phyloP scores from a whole-genome alignment of 2,113 vertebrate species.

The Daboia siamensis region DNA sequence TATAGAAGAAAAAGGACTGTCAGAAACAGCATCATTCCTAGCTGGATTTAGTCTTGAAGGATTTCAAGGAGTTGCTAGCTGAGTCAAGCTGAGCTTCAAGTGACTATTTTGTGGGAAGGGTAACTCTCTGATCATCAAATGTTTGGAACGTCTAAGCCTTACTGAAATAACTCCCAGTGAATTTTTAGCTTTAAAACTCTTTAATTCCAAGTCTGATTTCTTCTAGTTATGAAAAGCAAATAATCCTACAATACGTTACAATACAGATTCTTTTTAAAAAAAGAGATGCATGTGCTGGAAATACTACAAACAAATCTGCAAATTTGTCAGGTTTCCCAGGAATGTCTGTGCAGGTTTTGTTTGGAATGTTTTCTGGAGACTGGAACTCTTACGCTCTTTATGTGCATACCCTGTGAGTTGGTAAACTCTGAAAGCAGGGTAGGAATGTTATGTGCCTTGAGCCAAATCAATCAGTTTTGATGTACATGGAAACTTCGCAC shows the following conservation, averaged over 20 bases:
- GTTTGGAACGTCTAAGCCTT: conserved; percentile 42
- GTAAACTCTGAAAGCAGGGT: conserved; percentile 42
- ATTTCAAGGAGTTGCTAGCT: conserved; percentile 39
- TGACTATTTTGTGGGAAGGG: conserved; percentile 43
- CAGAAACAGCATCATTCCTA: not conserved
- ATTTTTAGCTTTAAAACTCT: conserved; percentile 38
- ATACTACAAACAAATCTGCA: conserved; percentile 53
- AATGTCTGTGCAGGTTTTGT: conserved; percentile 67
- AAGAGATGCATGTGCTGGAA: conserved; percentile 55
- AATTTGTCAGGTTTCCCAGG: conserved; percentile 69
- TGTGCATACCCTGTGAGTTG: conserved; percentile 61
- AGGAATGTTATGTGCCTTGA: conserved; percentile 52
- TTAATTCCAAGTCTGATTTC: conserved; percentile 49
- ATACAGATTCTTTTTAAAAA: conserved; percentile 28
- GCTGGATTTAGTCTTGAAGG: conserved; percentile 38
- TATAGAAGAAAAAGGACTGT: conserved; percentile 18
- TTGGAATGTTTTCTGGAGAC: conserved; percentile 62
- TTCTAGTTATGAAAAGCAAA: conserved; percentile 35
- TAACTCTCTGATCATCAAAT: conserved; percentile 41
- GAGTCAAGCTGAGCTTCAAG: conserved; percentile 32
- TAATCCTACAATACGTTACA: conserved; percentile 31
- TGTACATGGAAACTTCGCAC: conserved; percentile 47
- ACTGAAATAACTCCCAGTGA: conserved; percentile 47
- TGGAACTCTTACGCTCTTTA: conserved; percentile 46
- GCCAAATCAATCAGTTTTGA: conserved; percentile 39